Base-by-base conservation (phyloP, 2,797 vertebrate species). In the Tokudaia muenninki region DNA sequence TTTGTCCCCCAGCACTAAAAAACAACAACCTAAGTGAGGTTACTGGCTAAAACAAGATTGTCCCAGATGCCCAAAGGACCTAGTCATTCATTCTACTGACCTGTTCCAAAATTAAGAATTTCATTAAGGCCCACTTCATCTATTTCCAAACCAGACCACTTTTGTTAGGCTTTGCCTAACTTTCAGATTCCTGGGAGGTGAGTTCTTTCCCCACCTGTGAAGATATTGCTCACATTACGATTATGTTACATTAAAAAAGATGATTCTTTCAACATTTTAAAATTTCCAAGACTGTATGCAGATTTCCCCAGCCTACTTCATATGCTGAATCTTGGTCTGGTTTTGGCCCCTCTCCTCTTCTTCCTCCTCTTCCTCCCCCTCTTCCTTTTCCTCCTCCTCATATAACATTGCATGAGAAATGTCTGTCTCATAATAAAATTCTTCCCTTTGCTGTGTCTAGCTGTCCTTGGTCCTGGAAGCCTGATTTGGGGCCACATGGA, bases 341-440 rank as follows among this genome's bases (percentile, higher is more conserved):
- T 34, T 87, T 87, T 70, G 6, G 12, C 31, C 11, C 75, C 19
- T 21, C n/a, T 7, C 4, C 14, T 0, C 9, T 1, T 7, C 4
- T 8, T 21, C 16, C 9, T 47, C 37, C 8, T 26, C 24, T 12
- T 47, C 37, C 1, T 77, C 44, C 6, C 8, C 34, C 67, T 72
- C 67, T 9, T 22, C 8, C 8, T 16, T 7, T 7, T 41, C 74
- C 37, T 22, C 74, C 24, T 47, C 41, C 8, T 47, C 31, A 6
- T n/a, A 3, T 96, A 97, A 61, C 24, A 74, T 97, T 91, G 82
- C 91, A 77, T 44, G 13, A 87, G 24, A 91, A 95, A 97, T 87
- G 57, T 77, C 96, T 83, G 84, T 96, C 97, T 98, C 96, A 95
- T 97, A 98, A 98, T 97, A 94, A 97, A 98, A 98, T 97, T 98